Conservation (phyloP, 2,797 vertebrate species). For the Sebastes trivittatus region DNA sequence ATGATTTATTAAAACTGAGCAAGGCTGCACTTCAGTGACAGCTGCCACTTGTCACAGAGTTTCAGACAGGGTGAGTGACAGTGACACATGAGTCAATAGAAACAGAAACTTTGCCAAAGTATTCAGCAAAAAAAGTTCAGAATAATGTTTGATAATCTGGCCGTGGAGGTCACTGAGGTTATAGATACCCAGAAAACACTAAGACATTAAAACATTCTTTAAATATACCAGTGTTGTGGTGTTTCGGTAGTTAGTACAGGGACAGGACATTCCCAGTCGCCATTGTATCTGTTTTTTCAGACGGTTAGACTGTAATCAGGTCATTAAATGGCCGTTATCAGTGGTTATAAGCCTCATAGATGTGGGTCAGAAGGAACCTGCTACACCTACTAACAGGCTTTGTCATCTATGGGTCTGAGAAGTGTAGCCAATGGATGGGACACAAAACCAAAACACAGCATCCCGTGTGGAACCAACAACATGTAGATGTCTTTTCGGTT, state of each 20-base stretch:
- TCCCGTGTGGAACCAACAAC: no score
- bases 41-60: slow-evolving; percentile 61
- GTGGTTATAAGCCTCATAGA: no score
- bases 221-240: not conserved
- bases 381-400: no score
- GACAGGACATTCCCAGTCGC: not conserved
- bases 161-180: not conserved
- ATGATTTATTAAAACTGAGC: slow-evolving; percentile 67
- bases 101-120: slow-evolving; percentile 32
- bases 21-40: slow-evolving; percentile 47
- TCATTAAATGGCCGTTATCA: no score
- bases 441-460: no score
- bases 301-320: no score
- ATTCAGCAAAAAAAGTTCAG: slow-evolving; percentile 7
- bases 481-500: no score
- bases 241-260: not conserved
- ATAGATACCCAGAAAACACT: not conserved
- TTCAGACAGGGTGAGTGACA: slow-evolving; percentile 42
- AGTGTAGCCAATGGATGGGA: no score
- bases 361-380: no score
- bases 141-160: slow-evolving; percentile 11
- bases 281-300: not conserved
- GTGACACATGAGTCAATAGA: slow-evolving; percentile 35
- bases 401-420: no score
- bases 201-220: not conserved